These are phyloP conservation scores for Macrocentrus cingulum DNA, from an alignment of 1,140 invertebrate genomes.

Conservation along the genomic window DNA sequence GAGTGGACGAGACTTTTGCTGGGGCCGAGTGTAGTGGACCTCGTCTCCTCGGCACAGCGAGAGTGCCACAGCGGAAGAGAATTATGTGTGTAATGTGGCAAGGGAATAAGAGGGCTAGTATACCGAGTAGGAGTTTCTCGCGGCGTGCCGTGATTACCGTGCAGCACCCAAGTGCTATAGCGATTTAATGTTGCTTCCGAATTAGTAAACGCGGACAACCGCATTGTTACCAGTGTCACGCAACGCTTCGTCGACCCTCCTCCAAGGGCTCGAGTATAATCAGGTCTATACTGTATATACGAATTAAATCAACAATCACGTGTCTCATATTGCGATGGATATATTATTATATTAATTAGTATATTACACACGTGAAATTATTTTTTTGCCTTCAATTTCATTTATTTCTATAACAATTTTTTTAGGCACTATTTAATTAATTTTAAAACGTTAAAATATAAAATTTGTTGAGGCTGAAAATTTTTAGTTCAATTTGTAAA, in stretches of 20 bases:
- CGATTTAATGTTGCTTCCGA: slow-evolving; percentile 51
- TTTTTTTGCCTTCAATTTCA: too few relatives aligned
- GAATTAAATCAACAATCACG: too few relatives aligned
- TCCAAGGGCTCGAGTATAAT: background rate
- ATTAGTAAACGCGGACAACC: slow-evolving; percentile 38
- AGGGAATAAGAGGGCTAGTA: background rate
- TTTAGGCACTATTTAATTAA: too few relatives aligned
- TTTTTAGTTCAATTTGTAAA: too few relatives aligned
- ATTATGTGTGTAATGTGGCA: background rate
- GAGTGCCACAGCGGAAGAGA: slow-evolving; percentile 1
- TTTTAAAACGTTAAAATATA: too few relatives aligned
- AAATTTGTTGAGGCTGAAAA: too few relatives aligned
- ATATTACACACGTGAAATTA: too few relatives aligned
- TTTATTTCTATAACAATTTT: too few relatives aligned
- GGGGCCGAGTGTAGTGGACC: slow-evolving; percentile 53
- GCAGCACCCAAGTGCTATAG: slow-evolving; percentile 26
- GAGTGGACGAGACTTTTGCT: slow-evolving; percentile 47
- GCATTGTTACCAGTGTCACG: background rate
- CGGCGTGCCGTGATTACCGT: slow-evolving; percentile 40
- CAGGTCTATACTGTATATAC: too few relatives aligned
- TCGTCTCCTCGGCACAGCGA: slow-evolving; percentile 47
- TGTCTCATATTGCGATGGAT: too few relatives aligned
- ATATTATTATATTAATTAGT: too few relatives aligned
- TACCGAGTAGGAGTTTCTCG: slow-evolving; percentile 31
- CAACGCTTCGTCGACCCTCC: background rate